Conservation (phyloP, 2,113 vertebrate genomes). For the Alectura lathami region DNA sequence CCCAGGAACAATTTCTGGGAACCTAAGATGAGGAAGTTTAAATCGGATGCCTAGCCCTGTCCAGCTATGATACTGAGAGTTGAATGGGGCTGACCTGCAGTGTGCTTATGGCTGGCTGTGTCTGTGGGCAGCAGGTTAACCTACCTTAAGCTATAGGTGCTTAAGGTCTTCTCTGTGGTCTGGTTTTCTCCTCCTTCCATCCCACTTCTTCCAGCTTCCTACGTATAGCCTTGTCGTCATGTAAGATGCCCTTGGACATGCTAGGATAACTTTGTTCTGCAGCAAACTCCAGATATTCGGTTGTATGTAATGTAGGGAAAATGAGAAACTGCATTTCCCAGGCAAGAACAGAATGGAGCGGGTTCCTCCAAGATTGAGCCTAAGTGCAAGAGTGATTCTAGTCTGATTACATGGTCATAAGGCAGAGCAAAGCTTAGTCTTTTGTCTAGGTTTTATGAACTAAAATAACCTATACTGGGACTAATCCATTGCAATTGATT, state of each 20-base stretch:
- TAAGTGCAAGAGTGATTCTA: background rate
- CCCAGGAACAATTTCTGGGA: background rate
- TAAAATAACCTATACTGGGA: background rate
- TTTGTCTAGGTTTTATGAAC: background rate
- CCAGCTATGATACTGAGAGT: background rate
- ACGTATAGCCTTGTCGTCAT: rapidly evolving
- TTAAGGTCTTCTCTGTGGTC: constrained; percentile 18
- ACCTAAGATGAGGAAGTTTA: background rate
- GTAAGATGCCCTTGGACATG: too few species aligned
- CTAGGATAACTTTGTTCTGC: background rate
- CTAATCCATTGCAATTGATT: background rate
- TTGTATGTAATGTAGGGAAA: background rate
- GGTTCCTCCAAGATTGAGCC: background rate
- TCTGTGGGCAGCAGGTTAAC: constrained; percentile 15
- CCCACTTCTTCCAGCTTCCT: background rate
- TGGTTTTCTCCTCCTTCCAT: background rate
- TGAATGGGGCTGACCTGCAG: background rate
- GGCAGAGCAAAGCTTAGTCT: background rate
- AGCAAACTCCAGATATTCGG: background rate
- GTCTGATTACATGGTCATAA: background rate
- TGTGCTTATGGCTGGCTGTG: background rate
- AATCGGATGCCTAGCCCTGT: background rate
- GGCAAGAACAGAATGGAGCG: background rate
- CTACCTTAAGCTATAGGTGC: constrained; percentile 8
- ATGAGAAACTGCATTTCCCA: background rate